These are phyloP conservation scores for Syncerus caffer DNA, from an alignment of 2,797 vertebrate genomes.

Conservation along the genomic window DNA sequence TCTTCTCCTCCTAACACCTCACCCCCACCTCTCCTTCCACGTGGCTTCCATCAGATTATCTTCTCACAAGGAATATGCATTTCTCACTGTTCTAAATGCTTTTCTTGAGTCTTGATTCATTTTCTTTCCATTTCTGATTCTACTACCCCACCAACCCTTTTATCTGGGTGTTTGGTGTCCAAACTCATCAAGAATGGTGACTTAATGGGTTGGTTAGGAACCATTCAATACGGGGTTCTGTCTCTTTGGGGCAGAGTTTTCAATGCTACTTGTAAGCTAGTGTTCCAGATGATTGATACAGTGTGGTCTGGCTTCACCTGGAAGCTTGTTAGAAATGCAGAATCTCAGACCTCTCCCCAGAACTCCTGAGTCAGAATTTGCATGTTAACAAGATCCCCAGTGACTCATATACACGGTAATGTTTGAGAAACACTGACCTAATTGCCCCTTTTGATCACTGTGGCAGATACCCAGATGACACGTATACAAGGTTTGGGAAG, in stretches of 20 bases:
- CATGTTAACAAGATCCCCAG: neutral
- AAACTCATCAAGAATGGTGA: neutral
- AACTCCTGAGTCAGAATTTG: neutral
- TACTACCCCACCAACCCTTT: neutral
- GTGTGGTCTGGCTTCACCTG: neutral
- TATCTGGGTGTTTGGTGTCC: neutral
- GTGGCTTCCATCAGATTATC: neutral
- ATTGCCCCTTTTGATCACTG: neutral
- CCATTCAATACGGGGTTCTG: neutral
- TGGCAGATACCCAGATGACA: neutral
- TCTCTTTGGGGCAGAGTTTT: neutral
- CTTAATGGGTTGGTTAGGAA: neutral
- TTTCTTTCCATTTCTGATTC: slow-evolving; percentile 2
- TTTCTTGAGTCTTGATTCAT: neutral
- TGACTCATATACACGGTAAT: neutral
- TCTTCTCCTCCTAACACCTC: neutral
- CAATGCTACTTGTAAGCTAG: neutral
- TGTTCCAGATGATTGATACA: neutral
- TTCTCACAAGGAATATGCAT: neutral
- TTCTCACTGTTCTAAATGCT: neutral
- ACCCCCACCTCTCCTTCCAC: neutral
- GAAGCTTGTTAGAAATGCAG: neutral
- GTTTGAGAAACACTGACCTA: neutral
- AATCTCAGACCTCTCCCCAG: neutral
- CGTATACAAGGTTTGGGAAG: neutral